These are phyloP conservation scores for Scolopax mira DNA, from an alignment of 2,113 vertebrate genomes.

Conservation along the genomic window DNA sequence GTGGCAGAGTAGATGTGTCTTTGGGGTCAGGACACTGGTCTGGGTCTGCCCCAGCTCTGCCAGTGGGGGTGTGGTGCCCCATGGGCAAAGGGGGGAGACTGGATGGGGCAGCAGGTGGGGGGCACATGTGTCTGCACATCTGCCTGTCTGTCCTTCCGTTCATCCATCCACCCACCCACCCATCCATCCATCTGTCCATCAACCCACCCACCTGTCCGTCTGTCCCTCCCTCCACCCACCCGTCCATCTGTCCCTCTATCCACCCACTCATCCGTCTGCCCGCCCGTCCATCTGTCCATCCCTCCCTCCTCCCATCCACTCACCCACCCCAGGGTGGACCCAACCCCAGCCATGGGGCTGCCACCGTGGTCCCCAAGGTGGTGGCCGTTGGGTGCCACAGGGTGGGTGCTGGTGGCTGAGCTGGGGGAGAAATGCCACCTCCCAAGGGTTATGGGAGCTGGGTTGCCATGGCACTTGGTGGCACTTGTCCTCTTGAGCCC, in stretches of 20 bases:
- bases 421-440: not conserved
- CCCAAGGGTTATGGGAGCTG: not conserved
- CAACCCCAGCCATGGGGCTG: not conserved
- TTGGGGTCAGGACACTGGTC: not conserved
- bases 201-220: rapidly evolving
- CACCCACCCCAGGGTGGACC: rapidly evolving
- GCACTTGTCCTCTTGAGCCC: not conserved
- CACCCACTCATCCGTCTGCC: not conserved
- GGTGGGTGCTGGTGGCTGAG: not conserved
- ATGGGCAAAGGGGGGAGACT: not conserved
- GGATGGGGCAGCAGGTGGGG: not conserved
- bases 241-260: rapidly evolving
- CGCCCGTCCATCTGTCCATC: not conserved
- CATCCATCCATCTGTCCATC: too few relatives aligned
- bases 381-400: not conserved
- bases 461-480: not conserved
- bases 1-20: rapidly evolving
- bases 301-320: not conserved
- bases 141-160: too few relatives aligned
- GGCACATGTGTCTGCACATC: not conserved
- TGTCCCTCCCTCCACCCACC: rapidly evolving
- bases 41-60: not conserved
- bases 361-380: rapidly evolving
- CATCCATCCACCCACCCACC: rapidly evolving
- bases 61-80: not conserved